These are phyloP conservation scores for Trachymyrmex septentrionalis DNA, from an alignment of 1,140 invertebrate species.

Conservation along the genomic window DNA sequence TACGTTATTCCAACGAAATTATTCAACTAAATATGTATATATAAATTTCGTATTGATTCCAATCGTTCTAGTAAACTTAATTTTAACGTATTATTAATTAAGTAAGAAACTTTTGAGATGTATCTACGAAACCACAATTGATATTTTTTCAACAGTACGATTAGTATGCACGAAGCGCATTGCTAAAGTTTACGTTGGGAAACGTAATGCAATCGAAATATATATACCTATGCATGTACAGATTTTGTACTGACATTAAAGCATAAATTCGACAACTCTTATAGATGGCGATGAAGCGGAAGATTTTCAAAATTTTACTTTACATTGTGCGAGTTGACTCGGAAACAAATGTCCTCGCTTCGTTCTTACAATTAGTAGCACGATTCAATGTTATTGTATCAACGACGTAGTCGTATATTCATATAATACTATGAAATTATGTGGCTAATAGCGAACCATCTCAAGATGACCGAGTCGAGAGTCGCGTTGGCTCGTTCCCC, in stretches of 20 bases:
- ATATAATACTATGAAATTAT: slow-evolving; percentile 46
- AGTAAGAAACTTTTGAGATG: not conserved
- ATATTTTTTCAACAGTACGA: not conserved
- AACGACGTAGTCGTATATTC: slow-evolving; percentile 37
- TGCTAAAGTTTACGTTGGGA: not conserved
- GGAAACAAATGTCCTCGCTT: slow-evolving; percentile 15
- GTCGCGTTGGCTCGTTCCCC: slow-evolving; percentile 29
- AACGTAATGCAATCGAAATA: not conserved
- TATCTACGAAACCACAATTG: not conserved
- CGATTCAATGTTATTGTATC: slow-evolving; percentile 47
- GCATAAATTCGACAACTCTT: not conserved
- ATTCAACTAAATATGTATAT: no score
- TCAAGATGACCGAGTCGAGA: slow-evolving; percentile 36
- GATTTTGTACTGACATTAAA: not conserved
- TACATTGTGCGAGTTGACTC: not conserved
- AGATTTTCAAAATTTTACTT: not conserved
- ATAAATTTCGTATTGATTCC: no score
- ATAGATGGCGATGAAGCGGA: not conserved
- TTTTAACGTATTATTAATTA: not conserved
- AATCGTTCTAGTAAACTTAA: not conserved
- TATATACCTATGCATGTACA: no score
- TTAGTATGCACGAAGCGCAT: not conserved
- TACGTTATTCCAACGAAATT: no score
- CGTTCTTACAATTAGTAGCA: slow-evolving; percentile 16
- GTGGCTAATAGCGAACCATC: slow-evolving; percentile 12